Evolutionary conservation across 2,113 vertebrate species (phyloP).

Genomic region (Acanthisitta chloris): DNA sequence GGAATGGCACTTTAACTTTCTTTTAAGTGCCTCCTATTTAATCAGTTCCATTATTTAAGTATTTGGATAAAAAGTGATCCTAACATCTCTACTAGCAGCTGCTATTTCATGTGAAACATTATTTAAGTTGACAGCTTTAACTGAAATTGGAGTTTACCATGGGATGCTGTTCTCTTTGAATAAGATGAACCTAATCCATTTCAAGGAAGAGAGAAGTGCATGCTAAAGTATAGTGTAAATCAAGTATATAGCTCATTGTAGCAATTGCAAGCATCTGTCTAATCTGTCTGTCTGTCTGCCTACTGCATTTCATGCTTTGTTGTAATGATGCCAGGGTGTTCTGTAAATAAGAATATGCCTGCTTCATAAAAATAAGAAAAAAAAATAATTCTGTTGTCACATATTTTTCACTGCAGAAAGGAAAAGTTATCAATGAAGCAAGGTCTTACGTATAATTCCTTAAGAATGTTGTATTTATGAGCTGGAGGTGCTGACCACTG

Average conservation of each 20-base stretch:
- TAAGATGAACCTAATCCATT: neutral
- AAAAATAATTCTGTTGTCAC: neutral
- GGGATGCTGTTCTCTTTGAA: neutral
- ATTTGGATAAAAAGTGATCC: neutral
- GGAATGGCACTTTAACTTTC: neutral
- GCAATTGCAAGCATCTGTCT: neutral
- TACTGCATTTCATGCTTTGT: neutral
- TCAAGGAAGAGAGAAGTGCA: neutral
- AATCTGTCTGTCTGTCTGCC: neutral
- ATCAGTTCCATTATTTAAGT: neutral
- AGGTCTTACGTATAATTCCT: neutral
- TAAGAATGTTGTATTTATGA: neutral
- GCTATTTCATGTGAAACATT: neutral
- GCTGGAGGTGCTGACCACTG: neutral
- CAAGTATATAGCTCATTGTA: neutral
- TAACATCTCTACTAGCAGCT: neutral
- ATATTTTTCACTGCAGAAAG: neutral
- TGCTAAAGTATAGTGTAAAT: neutral
- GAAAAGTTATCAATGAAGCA: neutral
- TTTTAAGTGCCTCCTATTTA: neutral
- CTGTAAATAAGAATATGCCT: neutral
- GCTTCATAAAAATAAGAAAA: neutral
- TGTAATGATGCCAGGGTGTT: neutral
- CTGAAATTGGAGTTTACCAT: neutral
- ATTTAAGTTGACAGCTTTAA: neutral